phyloP scores from a whole-genome alignment of 30 jellyfish, hydroid and myxozoan genomes.

The Cassiopea xamachana region DNA sequence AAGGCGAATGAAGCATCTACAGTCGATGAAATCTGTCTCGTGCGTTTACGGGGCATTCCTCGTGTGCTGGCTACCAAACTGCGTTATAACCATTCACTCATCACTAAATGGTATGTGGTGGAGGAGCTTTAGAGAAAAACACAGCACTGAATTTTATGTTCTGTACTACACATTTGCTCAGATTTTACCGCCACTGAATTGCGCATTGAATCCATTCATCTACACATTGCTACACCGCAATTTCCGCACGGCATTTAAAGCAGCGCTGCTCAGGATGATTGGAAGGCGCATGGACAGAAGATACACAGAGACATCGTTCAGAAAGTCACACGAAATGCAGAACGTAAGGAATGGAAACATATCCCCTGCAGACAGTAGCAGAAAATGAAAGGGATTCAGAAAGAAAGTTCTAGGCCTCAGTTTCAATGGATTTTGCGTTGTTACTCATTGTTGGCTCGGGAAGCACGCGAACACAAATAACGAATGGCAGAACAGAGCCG shows the following conservation, averaged over 20 bases:
- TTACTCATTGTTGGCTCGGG: no score
- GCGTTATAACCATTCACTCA: constrained; percentile 64
- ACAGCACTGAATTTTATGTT: constrained; percentile 28
- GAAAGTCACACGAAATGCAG: constrained; percentile 4
- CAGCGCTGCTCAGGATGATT: constrained; percentile 15
- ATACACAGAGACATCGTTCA: constrained; percentile 27
- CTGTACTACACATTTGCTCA: constrained; percentile 50
- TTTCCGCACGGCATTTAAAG: constrained; percentile 58
- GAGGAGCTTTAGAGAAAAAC: constrained; percentile 18
- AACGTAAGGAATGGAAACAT: not conserved
- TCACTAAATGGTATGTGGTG: constrained; percentile 45
- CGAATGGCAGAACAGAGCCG: no score
- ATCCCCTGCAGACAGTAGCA: not conserved
- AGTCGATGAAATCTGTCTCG: constrained; percentile 70
- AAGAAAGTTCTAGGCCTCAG: not conserved
- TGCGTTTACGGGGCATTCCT: constrained; percentile 83
- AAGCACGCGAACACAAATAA: no score
- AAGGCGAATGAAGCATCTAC: constrained; percentile 42
- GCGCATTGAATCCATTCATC: constrained; percentile 79
- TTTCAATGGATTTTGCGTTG: no score
- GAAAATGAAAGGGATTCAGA: not conserved
- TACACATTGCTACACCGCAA: constrained; percentile 65
- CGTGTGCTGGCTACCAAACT: constrained; percentile 87
- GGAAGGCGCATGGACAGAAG: constrained; percentile 28
- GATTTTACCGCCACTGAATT: constrained; percentile 79